Conservation (phyloP, 92 coral and sea anemone genomes). For the Actinernus sp. region DNA sequence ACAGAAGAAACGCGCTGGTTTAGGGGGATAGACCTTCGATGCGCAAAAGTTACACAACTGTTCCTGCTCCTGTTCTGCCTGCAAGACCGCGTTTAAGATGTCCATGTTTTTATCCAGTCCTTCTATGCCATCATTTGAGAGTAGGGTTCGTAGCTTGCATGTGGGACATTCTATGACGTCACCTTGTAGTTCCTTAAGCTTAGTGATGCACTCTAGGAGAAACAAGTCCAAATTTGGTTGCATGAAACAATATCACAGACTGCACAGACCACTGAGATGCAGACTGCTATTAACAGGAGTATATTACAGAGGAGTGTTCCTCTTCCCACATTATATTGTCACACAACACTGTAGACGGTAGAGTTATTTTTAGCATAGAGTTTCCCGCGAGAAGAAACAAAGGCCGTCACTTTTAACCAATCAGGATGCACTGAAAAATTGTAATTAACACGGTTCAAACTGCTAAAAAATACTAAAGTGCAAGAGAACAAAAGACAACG, state of each 20-base stretch:
- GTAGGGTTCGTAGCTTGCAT: slow-evolving; percentile 92
- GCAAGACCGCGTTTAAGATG: slow-evolving; percentile 77
- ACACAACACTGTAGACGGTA: too few relatives aligned
- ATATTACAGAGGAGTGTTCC: too few relatives aligned
- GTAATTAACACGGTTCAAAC: too few relatives aligned
- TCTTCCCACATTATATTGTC: too few relatives aligned
- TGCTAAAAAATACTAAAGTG: too few relatives aligned
- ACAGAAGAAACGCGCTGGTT: slow-evolving; percentile 87
- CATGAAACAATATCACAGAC: not conserved
- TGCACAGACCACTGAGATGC: not conserved
- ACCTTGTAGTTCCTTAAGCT: slow-evolving; percentile 93
- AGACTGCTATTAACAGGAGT: too few relatives aligned
- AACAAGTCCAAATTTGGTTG: not conserved
- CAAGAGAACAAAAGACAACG: too few relatives aligned
- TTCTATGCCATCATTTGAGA: slow-evolving; percentile 77
- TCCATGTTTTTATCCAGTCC: slow-evolving; percentile 87
- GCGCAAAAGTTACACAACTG: slow-evolving; percentile 87
- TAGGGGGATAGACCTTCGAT: slow-evolving; percentile 95
- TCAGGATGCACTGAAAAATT: too few relatives aligned
- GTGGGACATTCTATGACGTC: slow-evolving; percentile 91
- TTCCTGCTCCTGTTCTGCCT: slow-evolving; percentile 78
- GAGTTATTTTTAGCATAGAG: too few relatives aligned
- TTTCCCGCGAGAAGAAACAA: too few relatives aligned
- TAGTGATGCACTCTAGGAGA: slow-evolving; percentile 86
- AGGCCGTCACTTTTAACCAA: too few relatives aligned